phyloP scores from a whole-genome alignment of 92 coral and sea anemone genomes.

The Heteractis magnifica region DNA sequence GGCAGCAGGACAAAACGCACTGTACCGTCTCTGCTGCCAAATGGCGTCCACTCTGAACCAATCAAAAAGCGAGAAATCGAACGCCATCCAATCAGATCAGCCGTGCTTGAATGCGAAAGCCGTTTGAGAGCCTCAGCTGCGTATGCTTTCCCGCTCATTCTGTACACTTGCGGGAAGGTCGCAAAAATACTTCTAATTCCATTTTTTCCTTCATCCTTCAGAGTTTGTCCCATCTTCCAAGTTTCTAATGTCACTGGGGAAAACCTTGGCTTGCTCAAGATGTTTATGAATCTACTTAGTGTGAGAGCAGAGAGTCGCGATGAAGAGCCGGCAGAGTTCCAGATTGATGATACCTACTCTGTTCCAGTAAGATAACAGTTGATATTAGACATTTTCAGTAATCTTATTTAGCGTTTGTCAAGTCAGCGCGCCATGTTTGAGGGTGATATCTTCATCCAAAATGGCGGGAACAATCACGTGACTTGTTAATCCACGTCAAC shows the following conservation, averaged over 20 bases:
- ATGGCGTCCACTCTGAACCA: too few relatives aligned
- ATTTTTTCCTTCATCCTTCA: slow-evolving; percentile 8
- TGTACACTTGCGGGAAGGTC: too few relatives aligned
- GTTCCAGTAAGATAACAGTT: slow-evolving; percentile 73
- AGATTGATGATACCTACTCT: slow-evolving; percentile 94
- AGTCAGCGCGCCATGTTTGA: background rate
- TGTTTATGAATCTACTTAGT: slow-evolving; percentile 89
- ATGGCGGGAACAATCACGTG: too few relatives aligned
- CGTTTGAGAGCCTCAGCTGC: too few relatives aligned
- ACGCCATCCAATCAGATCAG: too few relatives aligned
- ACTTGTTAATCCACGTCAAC: too few relatives aligned
- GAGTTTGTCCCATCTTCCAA: slow-evolving; percentile 99
- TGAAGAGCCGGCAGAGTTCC: slow-evolving; percentile 92
- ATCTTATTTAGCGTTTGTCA: background rate
- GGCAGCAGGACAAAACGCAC: too few relatives aligned
- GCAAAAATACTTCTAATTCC: background rate
- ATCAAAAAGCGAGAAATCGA: too few relatives aligned
- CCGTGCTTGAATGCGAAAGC: too few relatives aligned
- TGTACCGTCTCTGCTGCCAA: too few relatives aligned
- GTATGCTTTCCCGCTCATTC: too few relatives aligned
- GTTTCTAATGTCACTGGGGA: slow-evolving; percentile 98
- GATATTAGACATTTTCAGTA: background rate
- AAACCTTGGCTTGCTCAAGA: slow-evolving; percentile 83
- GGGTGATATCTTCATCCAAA: too few relatives aligned
- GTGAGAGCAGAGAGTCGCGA: slow-evolving; percentile 77